phyloP scores from a whole-genome alignment of 2,113 vertebrate genomes.

The Stegastes partitus region DNA sequence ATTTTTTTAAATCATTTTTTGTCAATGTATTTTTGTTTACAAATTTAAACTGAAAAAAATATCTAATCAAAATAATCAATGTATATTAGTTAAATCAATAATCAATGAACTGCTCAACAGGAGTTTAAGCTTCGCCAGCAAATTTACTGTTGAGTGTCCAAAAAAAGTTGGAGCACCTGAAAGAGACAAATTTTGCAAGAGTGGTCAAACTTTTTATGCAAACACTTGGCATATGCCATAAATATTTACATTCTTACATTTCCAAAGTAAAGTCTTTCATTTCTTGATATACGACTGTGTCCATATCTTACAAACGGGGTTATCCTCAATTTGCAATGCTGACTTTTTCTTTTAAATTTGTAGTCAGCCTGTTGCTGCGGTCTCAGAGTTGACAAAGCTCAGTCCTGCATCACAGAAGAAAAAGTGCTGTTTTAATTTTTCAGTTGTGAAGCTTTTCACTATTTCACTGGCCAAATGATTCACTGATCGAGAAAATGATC shows the following conservation, averaged over 20 bases:
- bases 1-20: background rate
- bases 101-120: no score
- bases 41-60: background rate
- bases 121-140: no score
- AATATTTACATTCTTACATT: background rate
- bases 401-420: background rate
- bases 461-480: background rate
- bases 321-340: background rate
- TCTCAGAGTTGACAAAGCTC: background rate
- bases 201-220: no score
- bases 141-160: no score
- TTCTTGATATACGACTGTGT: background rate
- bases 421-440: background rate
- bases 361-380: background rate
- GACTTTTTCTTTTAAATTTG: background rate
- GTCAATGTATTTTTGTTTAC: constrained; percentile 1
- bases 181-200: background rate
- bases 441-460: background rate
- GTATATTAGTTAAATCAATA: no score
- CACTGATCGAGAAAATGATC: background rate
- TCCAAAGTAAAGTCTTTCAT: background rate
- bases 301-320: background rate
- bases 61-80: no score
- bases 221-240: no score
- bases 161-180: no score